These are phyloP conservation scores for Corythornis vintsioides DNA, from an alignment of 2,113 vertebrate species.

Conservation along the genomic window DNA sequence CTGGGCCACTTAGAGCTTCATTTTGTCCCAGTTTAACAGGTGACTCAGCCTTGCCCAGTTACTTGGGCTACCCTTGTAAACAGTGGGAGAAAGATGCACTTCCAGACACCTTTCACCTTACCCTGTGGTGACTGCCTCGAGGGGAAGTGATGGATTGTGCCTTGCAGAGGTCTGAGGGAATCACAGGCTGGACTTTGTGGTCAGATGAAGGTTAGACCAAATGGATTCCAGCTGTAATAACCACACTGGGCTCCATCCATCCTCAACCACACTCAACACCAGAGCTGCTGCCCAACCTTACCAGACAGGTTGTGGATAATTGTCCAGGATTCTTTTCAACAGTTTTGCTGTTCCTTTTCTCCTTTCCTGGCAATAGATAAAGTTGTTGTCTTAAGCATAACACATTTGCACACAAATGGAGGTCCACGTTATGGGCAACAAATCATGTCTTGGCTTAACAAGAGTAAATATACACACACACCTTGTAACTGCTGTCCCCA, in stretches of 20 bases:
- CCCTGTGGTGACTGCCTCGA: background rate
- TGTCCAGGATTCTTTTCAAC: background rate
- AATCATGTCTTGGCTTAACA: background rate
- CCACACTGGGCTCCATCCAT: background rate
- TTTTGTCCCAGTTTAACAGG: background rate
- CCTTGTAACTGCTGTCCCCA: background rate
- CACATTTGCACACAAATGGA: background rate
- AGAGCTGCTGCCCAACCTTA: background rate
- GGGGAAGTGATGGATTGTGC: background rate
- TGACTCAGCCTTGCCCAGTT: background rate
- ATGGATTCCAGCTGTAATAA: background rate
- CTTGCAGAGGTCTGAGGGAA: background rate
- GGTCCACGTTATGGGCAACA: background rate
- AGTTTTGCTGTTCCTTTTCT: background rate
- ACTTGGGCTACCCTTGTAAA: background rate
- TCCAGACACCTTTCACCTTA: background rate
- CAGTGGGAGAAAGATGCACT: background rate
- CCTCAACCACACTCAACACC: fast-evolving
- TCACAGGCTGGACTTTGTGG: background rate
- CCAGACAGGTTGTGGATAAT: background rate
- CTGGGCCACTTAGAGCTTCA: background rate
- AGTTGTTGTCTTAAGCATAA: background rate
- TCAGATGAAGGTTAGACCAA: background rate
- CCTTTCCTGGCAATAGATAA: background rate
- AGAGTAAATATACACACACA: background rate